A percentile compares a stretch with the other conserved stretches of the same genome.
These are phyloP conservation scores for Torymus aiolomorphi DNA, from an alignment of 2,888 invertebrate genomes.

Conservation along the genomic window DNA sequence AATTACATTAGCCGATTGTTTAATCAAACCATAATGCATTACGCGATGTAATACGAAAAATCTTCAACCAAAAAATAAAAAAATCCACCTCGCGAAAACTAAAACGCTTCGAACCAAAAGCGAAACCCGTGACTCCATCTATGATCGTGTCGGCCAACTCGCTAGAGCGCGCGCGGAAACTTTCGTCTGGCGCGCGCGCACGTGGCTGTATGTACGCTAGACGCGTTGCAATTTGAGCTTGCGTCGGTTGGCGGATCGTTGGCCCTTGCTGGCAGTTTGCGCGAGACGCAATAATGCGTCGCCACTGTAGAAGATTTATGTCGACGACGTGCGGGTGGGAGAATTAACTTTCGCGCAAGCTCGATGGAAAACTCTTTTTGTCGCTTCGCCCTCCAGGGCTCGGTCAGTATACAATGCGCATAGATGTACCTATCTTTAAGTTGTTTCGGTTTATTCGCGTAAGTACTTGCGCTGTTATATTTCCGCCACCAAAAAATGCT, in stretches of 20 bases:
- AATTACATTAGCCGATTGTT: no score
- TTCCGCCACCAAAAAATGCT: no score
- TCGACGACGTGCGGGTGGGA: conserved; percentile 11
- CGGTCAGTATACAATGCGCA: conserved; percentile 23
- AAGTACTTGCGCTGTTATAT: no score
- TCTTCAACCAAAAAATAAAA: background rate
- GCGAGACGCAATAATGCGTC: background rate
- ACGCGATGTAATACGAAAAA: background rate
- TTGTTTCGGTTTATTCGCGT: conserved; percentile 9
- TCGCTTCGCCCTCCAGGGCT: conserved; percentile 13
- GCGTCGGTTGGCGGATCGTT: conserved; percentile 25
- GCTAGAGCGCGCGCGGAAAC: background rate
- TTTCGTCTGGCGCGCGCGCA: background rate
- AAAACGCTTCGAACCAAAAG: background rate
- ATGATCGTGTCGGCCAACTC: conserved; percentile 8
- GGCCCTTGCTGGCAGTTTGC: background rate
- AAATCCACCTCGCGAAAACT: background rate
- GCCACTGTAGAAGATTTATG: conserved; percentile 28
- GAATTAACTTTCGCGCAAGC: conserved; percentile 26
- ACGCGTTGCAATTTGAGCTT: conserved; percentile 32
- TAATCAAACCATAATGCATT: no score
- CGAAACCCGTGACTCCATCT: conserved; percentile 50
- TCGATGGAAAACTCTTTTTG: background rate
- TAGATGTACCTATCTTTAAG: background rate
- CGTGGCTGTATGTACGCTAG: conserved; percentile 3